These are phyloP conservation scores for Panulirus ornatus DNA, from an alignment of 1,140 invertebrate species.

Conservation along the genomic window DNA sequence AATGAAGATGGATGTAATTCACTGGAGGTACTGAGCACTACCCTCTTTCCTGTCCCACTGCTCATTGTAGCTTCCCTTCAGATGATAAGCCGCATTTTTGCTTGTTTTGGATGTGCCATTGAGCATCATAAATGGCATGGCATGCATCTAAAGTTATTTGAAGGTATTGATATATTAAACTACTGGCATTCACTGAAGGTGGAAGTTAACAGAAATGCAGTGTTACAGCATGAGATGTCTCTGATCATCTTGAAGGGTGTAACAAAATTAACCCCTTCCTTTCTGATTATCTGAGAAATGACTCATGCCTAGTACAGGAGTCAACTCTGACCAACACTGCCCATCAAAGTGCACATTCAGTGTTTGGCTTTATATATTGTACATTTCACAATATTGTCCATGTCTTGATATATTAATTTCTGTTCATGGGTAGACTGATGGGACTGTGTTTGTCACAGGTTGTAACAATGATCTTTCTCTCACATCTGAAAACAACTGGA, in stretches of 20 bases:
- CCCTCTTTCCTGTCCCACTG: slow-evolving; percentile 58
- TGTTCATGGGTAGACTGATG: slow-evolving; percentile 56
- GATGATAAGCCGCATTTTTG: slow-evolving; percentile 35
- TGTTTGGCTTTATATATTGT: slow-evolving; percentile 53
- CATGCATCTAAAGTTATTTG: slow-evolving; percentile 29
- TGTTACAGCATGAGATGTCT: slow-evolving; percentile 44
- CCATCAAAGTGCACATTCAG: slow-evolving; percentile 56
- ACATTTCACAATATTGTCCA: slow-evolving; percentile 37
- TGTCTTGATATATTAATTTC: slow-evolving; percentile 31
- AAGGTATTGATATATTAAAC: not conserved
- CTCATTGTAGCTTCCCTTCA: slow-evolving; percentile 36
- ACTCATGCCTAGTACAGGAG: slow-evolving; percentile 50
- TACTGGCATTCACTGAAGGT: slow-evolving; percentile 19
- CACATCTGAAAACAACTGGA: slow-evolving; percentile 67
- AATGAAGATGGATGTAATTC: not conserved
- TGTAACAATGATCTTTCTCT: slow-evolving; percentile 67
- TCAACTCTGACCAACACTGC: slow-evolving; percentile 50
- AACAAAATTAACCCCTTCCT: slow-evolving; percentile 21
- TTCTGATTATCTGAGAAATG: slow-evolving; percentile 24
- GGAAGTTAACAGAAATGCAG: slow-evolving; percentile 51
- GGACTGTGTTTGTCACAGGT: slow-evolving; percentile 63
- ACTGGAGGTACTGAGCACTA: slow-evolving; percentile 28
- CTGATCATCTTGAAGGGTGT: slow-evolving; percentile 16
- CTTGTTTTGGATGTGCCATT: not conserved
- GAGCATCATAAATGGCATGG: slow-evolving; percentile 45